Conservation (phyloP, 2,113 vertebrate species). For the Marcusenius ussheri region DNA sequence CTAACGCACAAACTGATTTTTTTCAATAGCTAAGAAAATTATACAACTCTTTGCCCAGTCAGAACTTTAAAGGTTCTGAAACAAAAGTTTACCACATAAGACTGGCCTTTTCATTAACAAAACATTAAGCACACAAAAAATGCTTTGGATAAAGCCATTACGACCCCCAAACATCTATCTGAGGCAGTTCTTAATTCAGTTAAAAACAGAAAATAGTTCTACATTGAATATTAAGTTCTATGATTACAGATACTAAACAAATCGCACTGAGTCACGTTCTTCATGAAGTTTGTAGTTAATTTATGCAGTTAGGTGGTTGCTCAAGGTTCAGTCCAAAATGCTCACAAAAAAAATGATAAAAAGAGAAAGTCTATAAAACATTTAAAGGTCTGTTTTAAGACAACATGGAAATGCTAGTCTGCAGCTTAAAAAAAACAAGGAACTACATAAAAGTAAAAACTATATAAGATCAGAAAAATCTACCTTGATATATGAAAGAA, state of each 20-base stretch:
- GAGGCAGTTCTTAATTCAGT: neutral
- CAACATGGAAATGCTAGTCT: neutral
- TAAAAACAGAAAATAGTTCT: neutral
- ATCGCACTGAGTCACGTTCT: neutral
- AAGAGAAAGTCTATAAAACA: neutral
- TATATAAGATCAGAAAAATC: constrained; percentile 78
- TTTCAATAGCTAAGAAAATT: neutral
- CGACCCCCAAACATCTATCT: neutral
- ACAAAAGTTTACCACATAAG: neutral
- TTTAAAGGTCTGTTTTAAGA: neutral
- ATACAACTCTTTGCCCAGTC: neutral
- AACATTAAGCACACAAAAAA: neutral
- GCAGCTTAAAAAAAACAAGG: neutral
- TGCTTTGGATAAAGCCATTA: constrained; percentile 1
- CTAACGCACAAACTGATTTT: neutral
- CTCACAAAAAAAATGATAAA: neutral
- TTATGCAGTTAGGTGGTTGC: neutral
- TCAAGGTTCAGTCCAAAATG: neutral
- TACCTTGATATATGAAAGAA: constrained; percentile 45
- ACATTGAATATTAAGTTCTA: neutral
- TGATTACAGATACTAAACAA: neutral
- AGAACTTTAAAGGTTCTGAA: neutral
- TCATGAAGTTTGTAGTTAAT: neutral
- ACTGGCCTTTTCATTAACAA: constrained; percentile 4
- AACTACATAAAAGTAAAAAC: constrained; percentile 67